Evolutionary conservation across 92 coral and sea anemone species (phyloP).

Genomic region (Parazoanthus swiftii): DNA sequence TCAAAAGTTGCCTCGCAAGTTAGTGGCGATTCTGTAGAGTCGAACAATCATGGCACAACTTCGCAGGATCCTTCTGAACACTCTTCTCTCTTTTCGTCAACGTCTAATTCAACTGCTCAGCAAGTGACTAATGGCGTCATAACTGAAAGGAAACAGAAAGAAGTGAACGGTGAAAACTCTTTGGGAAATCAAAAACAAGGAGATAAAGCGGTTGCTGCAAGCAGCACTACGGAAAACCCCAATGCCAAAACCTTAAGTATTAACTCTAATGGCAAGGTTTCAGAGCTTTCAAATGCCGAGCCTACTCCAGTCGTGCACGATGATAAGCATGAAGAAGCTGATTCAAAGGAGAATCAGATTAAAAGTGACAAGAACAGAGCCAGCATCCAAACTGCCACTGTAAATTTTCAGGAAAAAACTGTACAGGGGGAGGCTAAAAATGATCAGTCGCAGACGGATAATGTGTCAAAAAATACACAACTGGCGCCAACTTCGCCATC

Average conservation of each 20-base stretch:
- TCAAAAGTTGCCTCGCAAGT: slow-evolving; percentile 70
- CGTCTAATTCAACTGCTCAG: slow-evolving; percentile 5
- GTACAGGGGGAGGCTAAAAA: slow-evolving; percentile 2
- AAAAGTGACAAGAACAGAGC: not conserved
- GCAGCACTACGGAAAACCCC: not conserved
- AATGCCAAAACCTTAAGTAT: not conserved
- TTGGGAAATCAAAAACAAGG: slow-evolving; percentile 25
- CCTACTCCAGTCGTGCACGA: not conserved
- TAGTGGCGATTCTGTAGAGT: slow-evolving; percentile 37
- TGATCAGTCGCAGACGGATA: not conserved
- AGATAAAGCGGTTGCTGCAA: not conserved
- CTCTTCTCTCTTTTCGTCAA: slow-evolving; percentile 2
- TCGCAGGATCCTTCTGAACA: slow-evolving; percentile 11
- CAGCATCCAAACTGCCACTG: slow-evolving; percentile 10
- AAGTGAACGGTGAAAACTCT: not conserved
- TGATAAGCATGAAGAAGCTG: slow-evolving; percentile 32
- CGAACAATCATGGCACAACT: not conserved
- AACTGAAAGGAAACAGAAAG: slow-evolving; percentile 16
- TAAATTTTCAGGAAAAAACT: not conserved
- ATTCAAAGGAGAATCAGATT: slow-evolving; percentile 39
- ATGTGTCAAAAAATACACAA: slow-evolving; percentile 7
- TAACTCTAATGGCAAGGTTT: not conserved
- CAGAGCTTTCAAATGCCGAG: slow-evolving; percentile 11
- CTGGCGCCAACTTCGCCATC: not conserved
- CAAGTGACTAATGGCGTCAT: not conserved